Conservation (phyloP, 2,888 invertebrate genomes). For the Rhamnusium bicolor region DNA sequence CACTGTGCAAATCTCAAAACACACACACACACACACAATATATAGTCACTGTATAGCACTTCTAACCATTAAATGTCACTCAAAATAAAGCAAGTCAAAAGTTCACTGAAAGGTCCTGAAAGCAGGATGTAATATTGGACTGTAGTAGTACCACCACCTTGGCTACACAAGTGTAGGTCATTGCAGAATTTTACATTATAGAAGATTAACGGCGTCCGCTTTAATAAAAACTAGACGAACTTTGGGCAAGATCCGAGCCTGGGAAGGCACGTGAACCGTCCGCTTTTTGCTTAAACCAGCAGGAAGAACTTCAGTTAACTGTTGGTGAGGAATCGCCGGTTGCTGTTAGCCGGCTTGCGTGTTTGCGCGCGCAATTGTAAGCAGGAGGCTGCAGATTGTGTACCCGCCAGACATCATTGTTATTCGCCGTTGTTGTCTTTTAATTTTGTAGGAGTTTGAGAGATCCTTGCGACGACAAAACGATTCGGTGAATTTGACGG, state of each 20-base stretch:
- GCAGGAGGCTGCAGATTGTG: conserved; percentile 22
- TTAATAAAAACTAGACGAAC: not conserved
- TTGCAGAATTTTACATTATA: not conserved
- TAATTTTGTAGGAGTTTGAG: conserved; percentile 1
- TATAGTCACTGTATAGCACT: conserved; percentile 1
- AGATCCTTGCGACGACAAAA: not conserved
- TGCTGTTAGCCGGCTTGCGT: conserved; percentile 9
- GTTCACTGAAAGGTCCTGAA: not conserved
- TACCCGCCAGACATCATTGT: conserved; percentile 21
- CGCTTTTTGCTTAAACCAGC: not conserved
- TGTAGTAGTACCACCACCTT: too few species aligned
- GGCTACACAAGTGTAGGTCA: too few species aligned
- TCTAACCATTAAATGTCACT: not conserved
- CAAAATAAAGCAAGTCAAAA: not conserved
- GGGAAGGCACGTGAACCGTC: conserved; percentile 14
- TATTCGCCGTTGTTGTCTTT: conserved; percentile 11
- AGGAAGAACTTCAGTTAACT: conserved; percentile 19
- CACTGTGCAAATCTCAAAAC: not conserved
- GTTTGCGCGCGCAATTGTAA: conserved; percentile 10
- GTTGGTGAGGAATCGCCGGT: conserved; percentile 28
- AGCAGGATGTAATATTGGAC: not conserved
- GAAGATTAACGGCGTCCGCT: not conserved
- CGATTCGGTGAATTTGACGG: not conserved
- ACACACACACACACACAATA: not conserved
- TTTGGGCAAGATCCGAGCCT: not conserved